phyloP scores from a whole-genome alignment of 2,888 invertebrate species.

The Diadegma fenestrale region DNA sequence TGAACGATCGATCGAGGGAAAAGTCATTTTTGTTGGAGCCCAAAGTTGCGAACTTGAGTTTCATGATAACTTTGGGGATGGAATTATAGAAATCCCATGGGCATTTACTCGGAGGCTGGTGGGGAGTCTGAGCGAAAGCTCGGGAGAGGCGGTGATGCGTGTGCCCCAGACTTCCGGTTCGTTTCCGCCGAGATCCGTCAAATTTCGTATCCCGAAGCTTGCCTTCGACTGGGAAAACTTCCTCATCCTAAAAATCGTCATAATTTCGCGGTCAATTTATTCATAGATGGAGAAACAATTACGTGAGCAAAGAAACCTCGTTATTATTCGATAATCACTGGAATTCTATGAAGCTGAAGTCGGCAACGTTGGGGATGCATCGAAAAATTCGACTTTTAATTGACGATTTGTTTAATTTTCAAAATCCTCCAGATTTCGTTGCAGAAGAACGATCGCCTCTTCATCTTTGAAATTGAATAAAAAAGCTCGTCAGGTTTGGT shows the following conservation, averaged over 20 bases:
- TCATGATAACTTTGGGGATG: slow-evolving; percentile 10
- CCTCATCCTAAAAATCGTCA: background rate
- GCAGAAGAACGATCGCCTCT: too few relatives aligned
- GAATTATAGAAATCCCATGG: background rate
- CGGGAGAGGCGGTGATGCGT: background rate
- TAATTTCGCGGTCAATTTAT: background rate
- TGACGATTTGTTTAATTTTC: too few relatives aligned
- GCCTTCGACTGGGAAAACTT: background rate
- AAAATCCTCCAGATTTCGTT: too few relatives aligned
- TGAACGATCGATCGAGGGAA: too few relatives aligned
- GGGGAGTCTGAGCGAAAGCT: background rate
- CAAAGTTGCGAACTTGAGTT: background rate
- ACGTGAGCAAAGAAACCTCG: background rate
- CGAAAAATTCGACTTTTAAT: too few relatives aligned
- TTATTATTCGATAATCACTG: background rate
- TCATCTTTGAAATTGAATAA: too few relatives aligned
- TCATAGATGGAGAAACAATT: too few relatives aligned
- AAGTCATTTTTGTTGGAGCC: background rate
- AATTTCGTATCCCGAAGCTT: background rate
- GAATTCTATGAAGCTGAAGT: background rate
- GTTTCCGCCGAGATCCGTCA: background rate
- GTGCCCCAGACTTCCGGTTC: slow-evolving; percentile 4
- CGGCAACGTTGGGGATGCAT: too few relatives aligned
- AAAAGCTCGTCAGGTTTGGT: slow-evolving; percentile 18
- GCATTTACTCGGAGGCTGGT: background rate